Evolutionary conservation across 2,797 vertebrate species (phyloP).

Genomic region (Tenualosa thibaudeaui): DNA sequence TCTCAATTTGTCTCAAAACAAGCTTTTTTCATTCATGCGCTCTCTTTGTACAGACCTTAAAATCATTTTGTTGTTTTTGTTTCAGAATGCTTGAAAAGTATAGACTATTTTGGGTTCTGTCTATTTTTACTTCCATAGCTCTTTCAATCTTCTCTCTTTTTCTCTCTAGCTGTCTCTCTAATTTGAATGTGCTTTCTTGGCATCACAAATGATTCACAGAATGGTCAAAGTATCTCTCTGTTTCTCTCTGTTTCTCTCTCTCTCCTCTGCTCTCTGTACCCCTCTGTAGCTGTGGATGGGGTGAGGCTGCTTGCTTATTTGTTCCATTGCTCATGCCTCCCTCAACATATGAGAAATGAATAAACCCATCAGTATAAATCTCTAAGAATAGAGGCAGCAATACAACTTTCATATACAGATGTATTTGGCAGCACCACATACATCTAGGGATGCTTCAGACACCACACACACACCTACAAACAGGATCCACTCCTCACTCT

Average conservation of each 20-base stretch:
- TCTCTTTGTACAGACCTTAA: no score
- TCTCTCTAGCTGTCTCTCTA: not conserved
- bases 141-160: not conserved
- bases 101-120: not conserved
- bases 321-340: not conserved
- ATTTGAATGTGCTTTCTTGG: no score
- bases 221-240: not conserved
- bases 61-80: no score
- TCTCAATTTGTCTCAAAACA: not conserved
- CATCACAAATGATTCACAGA: no score
- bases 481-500: conserved; percentile 22
- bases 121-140: not conserved
- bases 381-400: not conserved
- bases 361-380: no score
- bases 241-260: not conserved
- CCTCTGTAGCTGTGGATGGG: not conserved
- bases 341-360: no score
- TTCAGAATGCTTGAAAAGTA: no score
- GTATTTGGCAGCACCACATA: not conserved
- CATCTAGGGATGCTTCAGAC: conserved; percentile 43
- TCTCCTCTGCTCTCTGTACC: not conserved
- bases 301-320: not conserved
- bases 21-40: no score
- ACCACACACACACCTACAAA: not conserved
- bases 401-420: no score